Evolutionary conservation across 2,113 vertebrate species (phyloP).

Genomic region (Ammospiza nelsoni): DNA sequence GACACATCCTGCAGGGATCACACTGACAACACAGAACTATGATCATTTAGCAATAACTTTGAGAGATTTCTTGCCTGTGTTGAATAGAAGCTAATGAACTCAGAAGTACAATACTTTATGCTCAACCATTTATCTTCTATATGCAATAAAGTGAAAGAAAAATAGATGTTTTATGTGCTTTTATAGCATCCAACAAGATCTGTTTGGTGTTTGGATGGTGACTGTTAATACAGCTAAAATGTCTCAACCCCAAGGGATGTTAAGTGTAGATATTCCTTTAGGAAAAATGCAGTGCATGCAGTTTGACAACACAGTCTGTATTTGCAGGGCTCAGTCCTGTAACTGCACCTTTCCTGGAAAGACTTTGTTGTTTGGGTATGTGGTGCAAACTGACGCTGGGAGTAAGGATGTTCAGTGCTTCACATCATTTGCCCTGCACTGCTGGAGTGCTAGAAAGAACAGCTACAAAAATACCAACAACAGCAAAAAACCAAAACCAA

Average conservation of each 20-base stretch:
- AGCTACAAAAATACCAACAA: not conserved
- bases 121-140: not conserved
- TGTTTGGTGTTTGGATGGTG: not conserved
- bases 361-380: not conserved
- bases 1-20: conserved; percentile 24
- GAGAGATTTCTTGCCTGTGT: conserved; percentile 7
- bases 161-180: not conserved
- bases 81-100: conserved; percentile 29
- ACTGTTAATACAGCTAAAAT: not conserved
- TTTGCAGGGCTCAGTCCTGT: not conserved
- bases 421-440: not conserved
- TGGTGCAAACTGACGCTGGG: not conserved
- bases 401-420: not conserved
- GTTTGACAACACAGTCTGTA: not conserved
- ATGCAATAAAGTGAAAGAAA: not conserved
- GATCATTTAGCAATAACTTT: not conserved
- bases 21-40: not conserved
- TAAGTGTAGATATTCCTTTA: not conserved
- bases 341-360: not conserved
- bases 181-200: not conserved
- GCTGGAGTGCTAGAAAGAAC: not conserved
- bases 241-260: not conserved
- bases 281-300: not conserved
- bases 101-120: not conserved
- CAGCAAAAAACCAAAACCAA: not conserved